phyloP scores from a whole-genome alignment of 2,888 invertebrate genomes.

The Aspidiotus destructor region DNA sequence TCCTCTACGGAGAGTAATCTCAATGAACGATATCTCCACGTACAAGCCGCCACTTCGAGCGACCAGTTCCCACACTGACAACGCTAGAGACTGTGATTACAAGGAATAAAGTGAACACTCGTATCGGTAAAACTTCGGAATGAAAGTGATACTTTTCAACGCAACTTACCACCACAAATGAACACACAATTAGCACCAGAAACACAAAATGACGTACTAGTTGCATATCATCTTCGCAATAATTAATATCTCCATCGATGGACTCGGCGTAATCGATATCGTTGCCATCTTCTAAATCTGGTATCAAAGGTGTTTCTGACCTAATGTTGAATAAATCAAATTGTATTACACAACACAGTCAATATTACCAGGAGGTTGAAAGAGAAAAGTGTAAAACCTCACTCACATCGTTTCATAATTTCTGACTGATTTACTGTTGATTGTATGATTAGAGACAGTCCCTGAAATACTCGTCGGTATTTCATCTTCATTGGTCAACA shows the following conservation, averaged over 20 bases:
- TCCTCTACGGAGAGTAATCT: slow-evolving; percentile 79
- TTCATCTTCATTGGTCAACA: slow-evolving; percentile 16
- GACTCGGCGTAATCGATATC: background rate
- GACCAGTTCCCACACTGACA: slow-evolving; percentile 70
- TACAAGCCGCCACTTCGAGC: slow-evolving; percentile 74
- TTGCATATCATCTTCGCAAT: slow-evolving; percentile 14
- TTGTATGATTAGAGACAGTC: background rate
- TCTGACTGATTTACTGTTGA: background rate
- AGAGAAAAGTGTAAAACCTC: background rate
- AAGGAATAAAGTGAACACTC: background rate
- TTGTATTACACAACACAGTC: too few species aligned
- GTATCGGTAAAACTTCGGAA: background rate
- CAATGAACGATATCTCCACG: slow-evolving; percentile 83
- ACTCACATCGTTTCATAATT: slow-evolving; percentile 16
- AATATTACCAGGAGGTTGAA: background rate
- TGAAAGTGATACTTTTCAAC: background rate
- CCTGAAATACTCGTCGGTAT: slow-evolving; percentile 19
- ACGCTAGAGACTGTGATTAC: slow-evolving; percentile 48
- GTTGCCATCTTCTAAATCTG: background rate
- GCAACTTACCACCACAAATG: slow-evolving; percentile 26
- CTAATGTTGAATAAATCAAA: background rate
- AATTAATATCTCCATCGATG: background rate
- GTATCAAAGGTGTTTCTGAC: background rate
- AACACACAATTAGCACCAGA: slow-evolving; percentile 19
- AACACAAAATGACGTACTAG: slow-evolving; percentile 23